Conservation (phyloP, 2,797 vertebrate genomes). For the Trachops cirrhosus region DNA sequence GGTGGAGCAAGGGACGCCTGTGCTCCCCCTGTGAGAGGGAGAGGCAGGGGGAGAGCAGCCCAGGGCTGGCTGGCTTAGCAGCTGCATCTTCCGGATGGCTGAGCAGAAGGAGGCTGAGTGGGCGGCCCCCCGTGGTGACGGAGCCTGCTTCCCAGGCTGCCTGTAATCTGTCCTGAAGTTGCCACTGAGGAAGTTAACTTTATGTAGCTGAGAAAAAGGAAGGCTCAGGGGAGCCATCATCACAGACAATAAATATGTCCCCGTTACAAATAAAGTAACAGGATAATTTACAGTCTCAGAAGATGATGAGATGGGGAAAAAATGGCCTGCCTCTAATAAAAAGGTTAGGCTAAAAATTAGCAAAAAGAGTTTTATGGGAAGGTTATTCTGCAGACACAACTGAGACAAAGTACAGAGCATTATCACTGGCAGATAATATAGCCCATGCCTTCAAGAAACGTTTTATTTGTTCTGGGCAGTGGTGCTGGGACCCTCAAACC, state of each 20-base stretch:
- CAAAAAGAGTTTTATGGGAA: background rate
- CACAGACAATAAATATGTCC: conserved; percentile 72
- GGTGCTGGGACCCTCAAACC: background rate
- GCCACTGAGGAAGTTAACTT: conserved; percentile 78
- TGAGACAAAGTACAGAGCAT: background rate
- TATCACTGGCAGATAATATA: background rate
- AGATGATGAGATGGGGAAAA: conserved; percentile 52
- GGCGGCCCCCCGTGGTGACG: conserved; percentile 61
- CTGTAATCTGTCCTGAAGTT: conserved; percentile 78
- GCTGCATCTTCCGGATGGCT: conserved; percentile 60
- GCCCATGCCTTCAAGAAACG: background rate
- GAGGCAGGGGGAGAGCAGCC: conserved; percentile 46
- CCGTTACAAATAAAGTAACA: conserved; percentile 70
- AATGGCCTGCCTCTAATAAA: conserved; percentile 55
- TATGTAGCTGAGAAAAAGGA: conserved; percentile 70
- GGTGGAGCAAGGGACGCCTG: conserved; percentile 26
- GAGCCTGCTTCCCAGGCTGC: conserved; percentile 70
- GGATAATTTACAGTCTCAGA: conserved; percentile 66
- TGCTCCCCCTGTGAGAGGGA: background rate
- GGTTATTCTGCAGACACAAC: background rate
- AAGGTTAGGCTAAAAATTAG: conserved; percentile 60
- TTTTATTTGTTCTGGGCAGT: background rate
- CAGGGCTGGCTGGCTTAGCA: conserved; percentile 47
- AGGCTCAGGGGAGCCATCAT: conserved; percentile 61
- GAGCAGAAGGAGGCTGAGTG: conserved; percentile 73